Evolutionary conservation across 1,140 invertebrate species (phyloP).

Genomic region (Cecropterus lyciades): DNA sequence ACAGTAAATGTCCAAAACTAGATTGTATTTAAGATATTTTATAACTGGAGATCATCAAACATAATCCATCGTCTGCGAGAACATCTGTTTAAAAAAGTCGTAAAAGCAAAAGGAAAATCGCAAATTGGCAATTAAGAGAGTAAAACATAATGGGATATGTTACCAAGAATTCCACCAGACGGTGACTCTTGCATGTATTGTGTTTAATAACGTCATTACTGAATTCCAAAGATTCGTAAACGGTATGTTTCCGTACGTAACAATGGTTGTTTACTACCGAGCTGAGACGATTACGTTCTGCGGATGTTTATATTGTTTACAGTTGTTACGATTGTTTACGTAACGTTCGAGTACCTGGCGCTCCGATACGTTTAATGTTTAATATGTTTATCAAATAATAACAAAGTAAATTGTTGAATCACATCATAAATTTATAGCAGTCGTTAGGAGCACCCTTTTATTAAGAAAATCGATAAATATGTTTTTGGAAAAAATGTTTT

Average conservation of each 20-base stretch:
- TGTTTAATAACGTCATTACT: slow-evolving; percentile 1
- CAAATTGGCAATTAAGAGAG: slow-evolving; percentile 11
- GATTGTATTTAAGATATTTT: no score
- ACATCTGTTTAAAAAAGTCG: no score
- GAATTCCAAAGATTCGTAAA: slow-evolving; percentile 17
- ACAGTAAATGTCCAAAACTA: no score
- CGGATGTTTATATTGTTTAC: slow-evolving; percentile 38
- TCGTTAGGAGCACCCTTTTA: no score
- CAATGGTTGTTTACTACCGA: slow-evolving; percentile 40
- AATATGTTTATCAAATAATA: no score
- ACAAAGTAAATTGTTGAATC: background rate
- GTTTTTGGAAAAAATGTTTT: no score
- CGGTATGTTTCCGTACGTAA: slow-evolving; percentile 23
- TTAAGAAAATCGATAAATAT: no score
- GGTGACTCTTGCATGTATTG: background rate
- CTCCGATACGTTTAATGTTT: background rate
- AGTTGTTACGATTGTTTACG: slow-evolving; percentile 40
- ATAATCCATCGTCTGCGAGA: no score
- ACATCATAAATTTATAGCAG: background rate
- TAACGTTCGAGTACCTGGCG: slow-evolving; percentile 19
- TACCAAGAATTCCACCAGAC: slow-evolving; percentile 10
- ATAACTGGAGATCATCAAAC: no score
- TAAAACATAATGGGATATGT: background rate
- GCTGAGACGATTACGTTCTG: slow-evolving; percentile 30
- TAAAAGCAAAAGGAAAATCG: no score